Conservation (phyloP, 1,140 invertebrate species). For the Zaprionus camerounensis region DNA sequence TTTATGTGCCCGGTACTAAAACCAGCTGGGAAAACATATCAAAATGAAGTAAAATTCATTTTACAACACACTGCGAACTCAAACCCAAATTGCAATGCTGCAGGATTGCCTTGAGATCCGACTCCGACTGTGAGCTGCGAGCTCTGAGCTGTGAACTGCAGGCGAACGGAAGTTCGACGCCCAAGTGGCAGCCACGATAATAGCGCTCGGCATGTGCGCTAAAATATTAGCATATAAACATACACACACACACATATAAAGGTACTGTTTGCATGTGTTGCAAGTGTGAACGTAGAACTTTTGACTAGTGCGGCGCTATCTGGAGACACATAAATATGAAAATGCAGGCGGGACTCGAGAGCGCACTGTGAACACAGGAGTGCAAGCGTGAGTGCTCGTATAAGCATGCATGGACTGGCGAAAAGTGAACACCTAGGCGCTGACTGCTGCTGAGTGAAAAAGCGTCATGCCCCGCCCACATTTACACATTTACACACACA, state of each 20-base stretch:
- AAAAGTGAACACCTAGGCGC: constrained; percentile 44
- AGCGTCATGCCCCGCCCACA: constrained; percentile 67
- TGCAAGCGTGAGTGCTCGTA: constrained; percentile 15
- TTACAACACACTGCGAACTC: constrained; percentile 61
- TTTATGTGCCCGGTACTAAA: constrained; percentile 63
- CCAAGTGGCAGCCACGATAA: constrained; percentile 81
- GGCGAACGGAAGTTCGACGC: constrained; percentile 78
- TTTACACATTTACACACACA: constrained; percentile 12
- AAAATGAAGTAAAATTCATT: constrained; percentile 83
- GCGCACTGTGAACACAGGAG: constrained; percentile 37
- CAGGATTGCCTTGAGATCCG: constrained; percentile 62
- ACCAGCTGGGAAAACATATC: constrained; percentile 77
- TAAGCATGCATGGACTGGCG: constrained; percentile 9
- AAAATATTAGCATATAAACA: constrained; percentile 82
- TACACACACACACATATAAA: constrained; percentile 25
- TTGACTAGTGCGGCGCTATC: constrained; percentile 73
- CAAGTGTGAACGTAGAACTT: constrained; percentile 70
- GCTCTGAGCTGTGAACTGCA: constrained; percentile 15
- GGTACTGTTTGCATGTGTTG: constrained; percentile 10
- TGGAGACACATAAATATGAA: constrained; percentile 82
- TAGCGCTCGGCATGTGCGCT: constrained; percentile 77
- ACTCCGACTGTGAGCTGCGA: constrained; percentile 3
- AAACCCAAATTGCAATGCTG: constrained; percentile 74
- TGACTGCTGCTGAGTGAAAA: constrained; percentile 72
- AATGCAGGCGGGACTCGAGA: constrained; percentile 69